phyloP scores from a whole-genome alignment of 2,113 vertebrate genomes.

The Oreocharis arfaki region DNA sequence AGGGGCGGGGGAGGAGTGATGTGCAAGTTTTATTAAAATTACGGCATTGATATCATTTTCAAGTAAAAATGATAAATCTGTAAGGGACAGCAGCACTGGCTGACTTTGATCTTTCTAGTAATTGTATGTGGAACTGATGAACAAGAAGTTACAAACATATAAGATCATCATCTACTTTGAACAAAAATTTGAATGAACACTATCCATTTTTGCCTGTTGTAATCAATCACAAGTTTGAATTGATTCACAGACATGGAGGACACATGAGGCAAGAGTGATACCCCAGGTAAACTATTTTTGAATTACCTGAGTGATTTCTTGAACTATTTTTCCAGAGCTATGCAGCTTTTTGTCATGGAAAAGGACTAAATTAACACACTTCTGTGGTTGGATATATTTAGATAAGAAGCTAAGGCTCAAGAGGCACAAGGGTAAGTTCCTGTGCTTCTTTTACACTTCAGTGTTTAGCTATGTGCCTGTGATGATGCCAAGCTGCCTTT shows the following conservation, averaged over 20 bases:
- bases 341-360: background rate
- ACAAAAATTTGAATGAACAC: background rate
- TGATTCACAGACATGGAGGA: background rate
- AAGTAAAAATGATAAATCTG: background rate
- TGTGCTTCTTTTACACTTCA: background rate
- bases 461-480: background rate
- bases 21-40: background rate
- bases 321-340: background rate
- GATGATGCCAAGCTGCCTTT: background rate
- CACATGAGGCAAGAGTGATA: background rate
- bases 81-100: background rate
- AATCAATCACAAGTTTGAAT: background rate
- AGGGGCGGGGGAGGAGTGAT: too few species aligned
- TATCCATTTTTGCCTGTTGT: background rate
- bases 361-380: background rate
- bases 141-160: fast-evolving
- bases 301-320: background rate
- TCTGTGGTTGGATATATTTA: background rate
- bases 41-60: background rate
- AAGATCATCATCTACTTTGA: background rate
- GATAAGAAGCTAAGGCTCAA: background rate
- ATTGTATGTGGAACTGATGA: background rate
- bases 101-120: background rate
- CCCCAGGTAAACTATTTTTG: background rate
- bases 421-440: background rate